phyloP scores from a whole-genome alignment of 2,113 vertebrate genomes.

The Pseudolaguvia tuberculata region DNA sequence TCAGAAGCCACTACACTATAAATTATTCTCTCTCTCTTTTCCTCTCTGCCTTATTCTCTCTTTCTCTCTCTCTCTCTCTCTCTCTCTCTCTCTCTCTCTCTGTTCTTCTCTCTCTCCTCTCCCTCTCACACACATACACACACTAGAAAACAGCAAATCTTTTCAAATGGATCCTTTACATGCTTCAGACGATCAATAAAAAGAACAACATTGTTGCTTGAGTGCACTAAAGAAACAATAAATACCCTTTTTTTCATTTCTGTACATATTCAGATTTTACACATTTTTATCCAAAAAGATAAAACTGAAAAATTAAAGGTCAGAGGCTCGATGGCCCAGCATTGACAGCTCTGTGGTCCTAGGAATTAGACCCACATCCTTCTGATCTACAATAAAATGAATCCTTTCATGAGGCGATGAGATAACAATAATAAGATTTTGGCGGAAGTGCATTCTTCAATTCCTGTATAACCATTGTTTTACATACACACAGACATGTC shows the following conservation, averaged over 20 bases:
- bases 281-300: neutral
- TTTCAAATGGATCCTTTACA: conserved; percentile 31
- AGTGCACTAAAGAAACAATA: conserved; percentile 20
- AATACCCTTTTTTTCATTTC: neutral
- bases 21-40: neutral
- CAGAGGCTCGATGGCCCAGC: no score
- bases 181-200: conserved; percentile 28
- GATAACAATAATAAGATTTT: no score
- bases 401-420: no score
- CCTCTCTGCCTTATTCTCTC: neutral
- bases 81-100: neutral
- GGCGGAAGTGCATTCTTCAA: no score
- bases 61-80: neutral
- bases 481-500: no score
- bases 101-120: no score
- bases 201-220: conserved; percentile 27
- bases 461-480: no score
- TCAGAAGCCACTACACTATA: conserved; percentile 3
- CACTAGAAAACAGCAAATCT: conserved; percentile 15
- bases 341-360: no score
- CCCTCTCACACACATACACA: neutral
- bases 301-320: no score
- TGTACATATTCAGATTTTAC: neutral
- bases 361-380: no score
- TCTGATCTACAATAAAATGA: no score